Evolutionary conservation across 2,797 vertebrate genomes (phyloP), one percentile per base, ranked within the genome.

Genomic region (Sciaenops ocellatus): DNA sequence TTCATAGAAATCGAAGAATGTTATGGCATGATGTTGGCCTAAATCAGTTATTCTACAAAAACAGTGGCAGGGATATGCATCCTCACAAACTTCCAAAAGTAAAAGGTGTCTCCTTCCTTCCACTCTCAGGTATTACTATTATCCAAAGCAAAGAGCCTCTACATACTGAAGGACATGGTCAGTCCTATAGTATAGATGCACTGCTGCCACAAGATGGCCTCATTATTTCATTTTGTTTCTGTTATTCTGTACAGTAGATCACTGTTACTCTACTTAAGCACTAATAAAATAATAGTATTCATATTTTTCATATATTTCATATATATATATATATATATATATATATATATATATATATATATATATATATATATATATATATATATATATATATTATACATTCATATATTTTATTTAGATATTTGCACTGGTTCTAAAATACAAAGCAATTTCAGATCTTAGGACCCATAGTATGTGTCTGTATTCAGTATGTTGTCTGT

Each of bases 181-280:
- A 41, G n/a, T 48, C 4, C 6, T 16, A 61, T 22, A 18, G 11
- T 41, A 41, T 24, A 20, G 26, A 55, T 56, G 28, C 47, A 38
- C 24, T 46, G 26, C 42, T 51, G 59, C 73, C 77, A 78, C 74
- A 73, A 78, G 78, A 69, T 70, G 26, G 61, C 69, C 55, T 74
- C 69, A 51, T 65, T 28, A 50, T 30, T 22, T 24, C 3, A 42
- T 59, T 50, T 26, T 38, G 18, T 59, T 24, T 26, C 50, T 24
- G 22, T 60, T 59, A 13, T 17, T 51, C 44, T 34, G 26, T 30
- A 24, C 38, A 46, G 41, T 11, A 38, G 6, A 15, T 10, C 11
- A 24, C 5, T 44, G 2, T 16, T 15, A 51, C 9, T 51, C 24
- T 18, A 13, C 15, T n/a, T 22, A 22, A 28, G 6, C 16, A 47